Conservation (phyloP, 1,140 invertebrate species). For the Oreohelix idahoensis region DNA sequence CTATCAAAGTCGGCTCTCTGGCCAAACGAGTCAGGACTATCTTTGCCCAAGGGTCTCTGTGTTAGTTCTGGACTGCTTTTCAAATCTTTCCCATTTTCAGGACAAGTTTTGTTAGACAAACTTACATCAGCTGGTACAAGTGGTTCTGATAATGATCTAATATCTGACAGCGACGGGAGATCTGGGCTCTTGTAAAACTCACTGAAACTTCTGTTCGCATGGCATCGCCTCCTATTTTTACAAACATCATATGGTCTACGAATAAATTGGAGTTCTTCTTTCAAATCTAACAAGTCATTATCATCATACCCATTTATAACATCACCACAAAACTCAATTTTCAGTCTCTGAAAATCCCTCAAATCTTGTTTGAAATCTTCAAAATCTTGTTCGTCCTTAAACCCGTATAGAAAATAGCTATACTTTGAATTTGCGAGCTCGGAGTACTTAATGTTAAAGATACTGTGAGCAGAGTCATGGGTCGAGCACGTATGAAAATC, state of each 20-base stretch:
- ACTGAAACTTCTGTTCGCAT: not conserved
- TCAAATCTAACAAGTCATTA: not conserved
- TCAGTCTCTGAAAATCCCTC: conserved; percentile 52
- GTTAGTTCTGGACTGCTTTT: not conserved
- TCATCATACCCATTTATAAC: conserved; percentile 8
- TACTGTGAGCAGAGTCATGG: conserved; percentile 36
- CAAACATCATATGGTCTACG: conserved; percentile 20
- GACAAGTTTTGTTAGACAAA: not conserved
- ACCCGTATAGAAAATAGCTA: conserved; percentile 59
- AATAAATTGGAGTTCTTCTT: conserved; percentile 31
- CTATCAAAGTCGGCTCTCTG: conserved; percentile 18
- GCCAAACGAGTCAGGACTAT: conserved; percentile 6
- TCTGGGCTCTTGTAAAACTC: not conserved
- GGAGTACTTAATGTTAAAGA: conserved; percentile 58
- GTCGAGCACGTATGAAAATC: conserved; percentile 12
- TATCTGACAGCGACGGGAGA: too few species aligned
- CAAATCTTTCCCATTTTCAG: not conserved
- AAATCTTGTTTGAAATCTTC: conserved; percentile 68
- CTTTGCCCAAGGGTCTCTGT: not conserved
- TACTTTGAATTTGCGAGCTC: conserved; percentile 54
- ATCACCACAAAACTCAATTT: conserved; percentile 29
- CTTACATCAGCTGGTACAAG: not conserved
- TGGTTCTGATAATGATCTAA: conserved; percentile 5
- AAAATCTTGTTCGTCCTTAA: conserved; percentile 66
- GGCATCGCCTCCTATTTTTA: not conserved